Evolutionary conservation across 2,113 vertebrate genomes (phyloP).

Genomic region (Aldabrachelys gigantea): DNA sequence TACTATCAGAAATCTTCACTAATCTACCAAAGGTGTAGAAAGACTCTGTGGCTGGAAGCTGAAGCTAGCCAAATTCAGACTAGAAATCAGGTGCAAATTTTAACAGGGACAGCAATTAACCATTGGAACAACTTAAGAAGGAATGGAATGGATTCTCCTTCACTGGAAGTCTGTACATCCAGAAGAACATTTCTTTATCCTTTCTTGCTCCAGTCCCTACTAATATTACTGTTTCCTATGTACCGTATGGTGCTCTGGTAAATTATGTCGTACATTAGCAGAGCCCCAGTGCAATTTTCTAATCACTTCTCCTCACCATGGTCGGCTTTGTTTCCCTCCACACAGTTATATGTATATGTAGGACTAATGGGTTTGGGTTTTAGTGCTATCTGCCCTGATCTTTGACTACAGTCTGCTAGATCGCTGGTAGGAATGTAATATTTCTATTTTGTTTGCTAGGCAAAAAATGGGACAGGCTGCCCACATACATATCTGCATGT

Average conservation of each 20-base stretch:
- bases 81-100: neutral
- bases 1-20: neutral
- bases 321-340: neutral
- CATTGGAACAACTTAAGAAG: neutral
- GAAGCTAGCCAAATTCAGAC: neutral
- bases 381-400: neutral
- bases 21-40: neutral
- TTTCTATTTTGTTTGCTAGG: neutral
- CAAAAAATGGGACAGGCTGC: fast-evolving
- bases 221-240: neutral
- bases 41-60: neutral
- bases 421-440: neutral
- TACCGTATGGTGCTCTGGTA: neutral
- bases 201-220: neutral
- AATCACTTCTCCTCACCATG: fast-evolving
- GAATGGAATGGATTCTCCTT: neutral
- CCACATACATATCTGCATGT: neutral
- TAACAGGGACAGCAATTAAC: neutral
- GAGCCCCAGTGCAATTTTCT: fast-evolving
- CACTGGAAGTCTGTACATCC: neutral
- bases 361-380: neutral
- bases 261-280: neutral
- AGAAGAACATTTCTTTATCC: neutral
- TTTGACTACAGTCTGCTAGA: neutral
- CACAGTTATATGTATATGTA: neutral